Base-by-base conservation (phyloP, 2,888 invertebrate species). In the Mimumesa dahlbomi region DNA sequence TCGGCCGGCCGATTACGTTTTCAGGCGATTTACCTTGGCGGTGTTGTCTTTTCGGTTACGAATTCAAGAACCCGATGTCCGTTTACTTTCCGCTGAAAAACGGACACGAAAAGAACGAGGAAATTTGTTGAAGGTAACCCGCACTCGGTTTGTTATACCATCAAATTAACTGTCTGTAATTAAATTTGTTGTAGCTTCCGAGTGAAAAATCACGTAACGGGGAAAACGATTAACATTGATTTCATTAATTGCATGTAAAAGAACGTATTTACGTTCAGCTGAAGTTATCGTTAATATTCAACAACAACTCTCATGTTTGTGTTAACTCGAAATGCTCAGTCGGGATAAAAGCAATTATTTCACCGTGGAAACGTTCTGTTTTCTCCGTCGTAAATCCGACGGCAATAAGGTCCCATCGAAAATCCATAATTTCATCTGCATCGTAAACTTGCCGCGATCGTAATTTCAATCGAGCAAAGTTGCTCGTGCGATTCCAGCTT, bases 401-500 rank as follows among this genome's bases (percentile, higher is more conserved):
- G 14, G 13, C n/a, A 2, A 7, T 25, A 1, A n/a, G 9, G n/a
- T 18, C 22, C 34, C 22, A 38, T 58, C 29, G 38, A 59, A 59
- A 65, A 59, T 52, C 52, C 38, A 38, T 46, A 38, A 59, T 52
- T 59, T 21, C 45, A 52, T 65, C 54, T 52, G 38, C 38, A 21
- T 25, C 48, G 22, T 31, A 18, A 21, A 18, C 34, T 59, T 52
- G 14, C 40, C n/a, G 9, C n/a, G 11, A n/a, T n/a, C 34, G 34
- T 34, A 34, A 2, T 7, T 34, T 9, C 34, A 29, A 29, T 29
- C 29, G 29, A 3, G 2, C 29, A 9, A 9, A 9, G 29, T 9
- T 9, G 29, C 29, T 29, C 29, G 6, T 29, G 29, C 29, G 7
- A 29, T 2, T 6, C 29, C 29, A 29, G 9, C 9, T 29, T n/a